Evolutionary conservation across 2,113 vertebrate genomes (phyloP).

Genomic region (Craseonycteris thonglongyai): DNA sequence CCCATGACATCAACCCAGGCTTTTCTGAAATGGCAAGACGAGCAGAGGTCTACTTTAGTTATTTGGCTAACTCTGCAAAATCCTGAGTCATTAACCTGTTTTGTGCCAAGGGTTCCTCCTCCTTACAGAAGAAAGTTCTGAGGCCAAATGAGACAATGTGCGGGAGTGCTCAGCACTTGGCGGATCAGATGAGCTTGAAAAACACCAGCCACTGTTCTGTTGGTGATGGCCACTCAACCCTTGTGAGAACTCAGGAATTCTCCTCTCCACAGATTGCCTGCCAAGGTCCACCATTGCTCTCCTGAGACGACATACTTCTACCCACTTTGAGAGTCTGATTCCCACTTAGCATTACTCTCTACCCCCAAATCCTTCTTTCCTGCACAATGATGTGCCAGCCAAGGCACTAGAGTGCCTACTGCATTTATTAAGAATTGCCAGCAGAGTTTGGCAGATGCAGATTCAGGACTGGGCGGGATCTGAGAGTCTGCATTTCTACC

Average conservation of each 20-base stretch:
- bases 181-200: fast-evolving
- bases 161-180: not conserved
- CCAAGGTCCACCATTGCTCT: not conserved
- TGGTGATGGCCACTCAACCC: fast-evolving
- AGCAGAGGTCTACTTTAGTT: not conserved
- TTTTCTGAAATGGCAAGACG: not conserved
- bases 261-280: not conserved
- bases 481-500: not conserved
- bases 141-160: not conserved
- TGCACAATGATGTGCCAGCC: not conserved
- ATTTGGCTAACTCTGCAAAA: not conserved
- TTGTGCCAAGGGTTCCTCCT: not conserved
- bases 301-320: not conserved
- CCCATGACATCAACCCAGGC: not conserved
- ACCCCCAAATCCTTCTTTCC: not conserved
- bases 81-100: not conserved
- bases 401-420: not conserved
- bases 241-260: not conserved
- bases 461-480: not conserved
- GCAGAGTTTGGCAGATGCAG: not conserved
- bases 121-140: not conserved
- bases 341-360: not conserved
- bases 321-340: not conserved
- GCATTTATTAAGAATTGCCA: not conserved
- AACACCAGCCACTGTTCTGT: not conserved